phyloP scores from a whole-genome alignment of 2,888 invertebrate species.

The Caenorhabditis becei region DNA sequence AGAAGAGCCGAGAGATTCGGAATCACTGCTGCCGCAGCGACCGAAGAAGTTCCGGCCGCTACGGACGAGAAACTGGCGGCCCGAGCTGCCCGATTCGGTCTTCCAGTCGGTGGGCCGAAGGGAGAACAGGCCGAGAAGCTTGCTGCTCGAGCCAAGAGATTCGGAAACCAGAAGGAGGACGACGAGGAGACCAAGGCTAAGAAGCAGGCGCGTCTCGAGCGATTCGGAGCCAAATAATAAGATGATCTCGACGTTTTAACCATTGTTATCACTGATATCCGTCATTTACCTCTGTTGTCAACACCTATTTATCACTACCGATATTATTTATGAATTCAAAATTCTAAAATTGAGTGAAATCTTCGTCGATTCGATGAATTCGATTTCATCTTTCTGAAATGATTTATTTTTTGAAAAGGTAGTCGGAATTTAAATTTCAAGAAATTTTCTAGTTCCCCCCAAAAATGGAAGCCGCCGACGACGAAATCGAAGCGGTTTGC shows the following conservation, averaged over 20 bases:
- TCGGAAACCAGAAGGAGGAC: constrained; percentile 33
- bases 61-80: constrained; percentile 41
- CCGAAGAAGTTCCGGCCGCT: not conserved
- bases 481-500: constrained; percentile 52
- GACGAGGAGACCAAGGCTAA: constrained; percentile 53
- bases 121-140: constrained; percentile 19
- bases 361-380: too few species aligned
- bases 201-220: constrained; percentile 53
- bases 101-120: constrained; percentile 24
- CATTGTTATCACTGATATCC: not conserved
- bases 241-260: not conserved
- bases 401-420: too few species aligned
- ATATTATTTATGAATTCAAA: not conserved
- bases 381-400: not conserved
- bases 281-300: too few species aligned
- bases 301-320: not conserved
- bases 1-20: constrained; percentile 54
- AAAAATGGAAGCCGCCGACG: constrained; percentile 43
- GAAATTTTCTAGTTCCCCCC: not conserved
- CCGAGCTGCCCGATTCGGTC: constrained; percentile 58
- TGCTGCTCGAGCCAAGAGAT: constrained; percentile 52
- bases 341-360: too few species aligned
- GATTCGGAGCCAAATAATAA: constrained; percentile 31
- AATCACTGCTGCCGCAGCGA: not conserved
- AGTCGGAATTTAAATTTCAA: not conserved